phyloP scores from a whole-genome alignment of 2,797 vertebrate genomes.

The Hydrophis major region DNA sequence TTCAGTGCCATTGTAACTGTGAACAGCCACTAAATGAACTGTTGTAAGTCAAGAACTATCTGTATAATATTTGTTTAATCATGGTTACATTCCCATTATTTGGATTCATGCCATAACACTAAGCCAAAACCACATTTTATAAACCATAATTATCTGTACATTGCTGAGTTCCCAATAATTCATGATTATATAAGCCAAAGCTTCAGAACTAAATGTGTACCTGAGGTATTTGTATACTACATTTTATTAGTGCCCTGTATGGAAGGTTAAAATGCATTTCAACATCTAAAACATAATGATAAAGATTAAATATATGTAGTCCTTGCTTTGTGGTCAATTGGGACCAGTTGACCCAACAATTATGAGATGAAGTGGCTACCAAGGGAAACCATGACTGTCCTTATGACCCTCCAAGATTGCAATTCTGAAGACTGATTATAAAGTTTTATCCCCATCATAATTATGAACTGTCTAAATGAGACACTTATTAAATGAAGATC shows the following conservation, averaged over 20 bases:
- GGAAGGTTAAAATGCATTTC: background rate
- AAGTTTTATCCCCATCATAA: background rate
- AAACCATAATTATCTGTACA: background rate
- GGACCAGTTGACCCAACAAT: background rate
- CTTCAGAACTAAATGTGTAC: background rate
- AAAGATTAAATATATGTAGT: background rate
- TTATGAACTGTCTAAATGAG: background rate
- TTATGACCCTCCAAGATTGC: background rate
- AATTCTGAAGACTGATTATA: background rate
- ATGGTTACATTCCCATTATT: background rate
- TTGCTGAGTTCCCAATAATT: background rate
- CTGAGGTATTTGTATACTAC: background rate
- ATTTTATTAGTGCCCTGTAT: background rate
- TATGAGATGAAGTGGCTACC: background rate
- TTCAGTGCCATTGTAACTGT: no score
- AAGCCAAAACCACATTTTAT: background rate
- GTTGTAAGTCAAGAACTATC: no score
- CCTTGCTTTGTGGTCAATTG: background rate
- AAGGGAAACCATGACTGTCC: background rate
- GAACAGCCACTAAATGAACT: no score
- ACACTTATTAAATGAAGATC: background rate
- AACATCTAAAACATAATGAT: background rate
- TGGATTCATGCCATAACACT: background rate
- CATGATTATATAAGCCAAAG: background rate
- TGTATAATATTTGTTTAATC: background rate